Evolutionary conservation across 2,888 invertebrate species (phyloP), one percentile per base, ranked within the genome.

Genomic region (Diplolepis rosae): DNA sequence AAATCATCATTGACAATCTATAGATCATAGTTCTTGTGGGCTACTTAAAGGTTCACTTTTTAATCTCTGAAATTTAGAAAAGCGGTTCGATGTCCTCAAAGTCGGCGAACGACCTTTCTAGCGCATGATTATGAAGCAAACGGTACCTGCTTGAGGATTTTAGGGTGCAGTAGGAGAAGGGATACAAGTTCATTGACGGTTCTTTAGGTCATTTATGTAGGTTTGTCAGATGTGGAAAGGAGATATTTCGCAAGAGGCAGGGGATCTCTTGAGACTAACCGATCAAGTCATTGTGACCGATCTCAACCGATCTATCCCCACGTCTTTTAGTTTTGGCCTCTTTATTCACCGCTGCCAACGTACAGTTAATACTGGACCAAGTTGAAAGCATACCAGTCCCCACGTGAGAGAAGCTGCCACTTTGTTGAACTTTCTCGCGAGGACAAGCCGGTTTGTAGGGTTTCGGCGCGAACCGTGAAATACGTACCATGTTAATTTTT

Each of bases 361-460:
- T 74, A 70, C 73, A 72, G 72, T 72, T 69, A 54, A n/a, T 65
- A 74, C 76, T 77, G 77, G 78, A 82, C 85, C 83, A 86, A 88
- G 85, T 85, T 88, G 87, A 88, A 88, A 88, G 87, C 80, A 80
- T 80, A 85, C 83, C 84, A 73, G 80, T 66, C 74, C 78, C 79
- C 80, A 74, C 77, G 78, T 76, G 76, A 80, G 81, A 85, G 82
- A 78, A 83, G 86, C 83, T 84, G 85, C 82, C 84, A 86, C 86
- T 84, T 83, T 85, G 83, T 79, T 73, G 76, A 81, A 82, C 83
- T 80, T 83, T 81, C 79, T 81, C 80, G 82, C 78, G 81, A 80
- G 81, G 82, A 73, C 78, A 82, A 32, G 32, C 32, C 82, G 80
- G 76, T 83, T 79, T 73, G 72, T 71, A 71, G 69, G 56, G 68